Base-by-base conservation (phyloP, 2,888 invertebrate genomes). In the Drosophila atroscutellata region DNA sequence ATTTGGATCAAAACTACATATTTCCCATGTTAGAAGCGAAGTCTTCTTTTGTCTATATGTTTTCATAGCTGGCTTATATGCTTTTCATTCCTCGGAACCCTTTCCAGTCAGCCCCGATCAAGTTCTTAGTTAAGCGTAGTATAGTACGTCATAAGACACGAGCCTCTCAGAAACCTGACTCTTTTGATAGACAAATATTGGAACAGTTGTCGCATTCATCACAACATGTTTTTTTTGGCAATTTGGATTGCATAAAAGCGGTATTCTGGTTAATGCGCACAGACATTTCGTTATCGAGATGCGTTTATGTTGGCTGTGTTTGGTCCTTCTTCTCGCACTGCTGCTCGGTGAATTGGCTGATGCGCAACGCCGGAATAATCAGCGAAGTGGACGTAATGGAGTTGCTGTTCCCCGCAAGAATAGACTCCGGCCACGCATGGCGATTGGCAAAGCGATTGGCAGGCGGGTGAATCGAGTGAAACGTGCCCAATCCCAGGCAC, bases 271-370 rank as follows among this genome's bases (percentile, higher is more conserved):
- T 60, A 45, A 51, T 34, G 6, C 32, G 45, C 52, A 51, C 26
- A 59, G 28, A 60, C 64, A 83, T 67, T 80, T 67, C n/a, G 34
- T 26, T 42, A 20, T 24, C 73, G 37, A 72, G 51, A 84, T 84
- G 84, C 78, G 75, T 68, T 67, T 73, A 59, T 62, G 72, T 45
- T 83, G 77, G 81, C 55, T 75, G n/a, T 86, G 56, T 20, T 32
- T 83, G 3, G 32, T 74, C 18, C 52, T 74, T 51, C 42, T 73
- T 1, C 42, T 73, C 2, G 45, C 86, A 52, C 37, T 83, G 58
- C 39, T 83, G 54, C 65, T 80, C 37, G 69, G 52, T 26, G 77
- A 68, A 20, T 45, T 79, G 2, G 30, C 28, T 18, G 28, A 24
- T 34, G 63, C 51, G 8, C 65, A 60, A 11, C 71, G 32, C 6